Percentiles rank a stretch among this genome's conserved stretches.
phyloP scores from a whole-genome alignment of 2,797 vertebrate species.

The Chelidonichthys spinosus region DNA sequence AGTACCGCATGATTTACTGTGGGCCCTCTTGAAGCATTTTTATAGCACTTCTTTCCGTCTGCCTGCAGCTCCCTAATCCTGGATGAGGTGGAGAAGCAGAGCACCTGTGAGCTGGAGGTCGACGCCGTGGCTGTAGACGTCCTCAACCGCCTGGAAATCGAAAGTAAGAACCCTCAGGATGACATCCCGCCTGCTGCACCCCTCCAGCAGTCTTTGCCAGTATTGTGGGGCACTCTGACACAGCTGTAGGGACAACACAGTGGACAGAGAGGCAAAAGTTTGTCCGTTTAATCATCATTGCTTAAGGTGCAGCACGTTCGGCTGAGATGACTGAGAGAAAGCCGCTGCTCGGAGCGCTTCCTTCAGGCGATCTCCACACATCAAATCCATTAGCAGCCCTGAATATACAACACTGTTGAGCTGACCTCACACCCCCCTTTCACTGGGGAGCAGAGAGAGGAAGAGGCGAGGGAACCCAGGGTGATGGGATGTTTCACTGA shows the following conservation, averaged over 20 bases:
- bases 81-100: constrained; percentile 90
- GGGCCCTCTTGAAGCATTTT: neutral
- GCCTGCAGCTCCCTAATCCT: constrained; percentile 90
- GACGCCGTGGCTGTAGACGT: constrained; percentile 96
- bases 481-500: constrained; percentile 14
- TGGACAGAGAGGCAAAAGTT: neutral
- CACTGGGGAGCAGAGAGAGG: constrained; percentile 14
- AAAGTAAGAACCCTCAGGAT: constrained; percentile 84
- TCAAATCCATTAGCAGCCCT: constrained; percentile 36
- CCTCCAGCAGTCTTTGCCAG: neutral
- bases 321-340: constrained; percentile 2
- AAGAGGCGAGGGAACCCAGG: constrained; percentile 12
- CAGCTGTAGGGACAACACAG: neutral
- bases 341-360: neutral
- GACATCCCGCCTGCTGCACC: neutral
- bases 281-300: constrained; percentile 5
- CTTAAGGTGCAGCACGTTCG: neutral
- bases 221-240: neutral
- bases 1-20: neutral
- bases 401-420: neutral
- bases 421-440: constrained; percentile 19
- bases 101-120: constrained; percentile 97
- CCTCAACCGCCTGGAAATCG: constrained; percentile 95
- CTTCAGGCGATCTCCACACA: constrained; percentile 1
- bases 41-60: neutral